These are phyloP conservation scores for Ophonus ardosiacus DNA, from an alignment of 2,888 invertebrate genomes.

Conservation along the genomic window DNA sequence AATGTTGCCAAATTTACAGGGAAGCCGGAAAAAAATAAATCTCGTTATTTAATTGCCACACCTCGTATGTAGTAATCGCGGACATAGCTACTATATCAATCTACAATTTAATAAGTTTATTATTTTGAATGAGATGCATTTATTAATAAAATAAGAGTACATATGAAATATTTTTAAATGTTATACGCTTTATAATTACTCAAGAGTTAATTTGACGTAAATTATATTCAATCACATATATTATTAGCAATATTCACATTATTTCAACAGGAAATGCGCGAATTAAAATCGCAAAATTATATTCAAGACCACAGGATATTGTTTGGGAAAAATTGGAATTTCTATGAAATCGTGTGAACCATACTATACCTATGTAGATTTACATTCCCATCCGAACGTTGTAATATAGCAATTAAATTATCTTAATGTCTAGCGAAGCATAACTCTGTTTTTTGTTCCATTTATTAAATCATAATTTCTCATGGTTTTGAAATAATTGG, in stretches of 20 bases:
- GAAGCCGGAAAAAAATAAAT: no score
- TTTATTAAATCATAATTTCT: conserved; percentile 26
- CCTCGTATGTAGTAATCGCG: not conserved
- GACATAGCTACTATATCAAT: not conserved
- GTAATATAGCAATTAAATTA: conserved; percentile 40
- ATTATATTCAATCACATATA: not conserved
- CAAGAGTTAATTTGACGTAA: not conserved
- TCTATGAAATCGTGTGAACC: conserved; percentile 42
- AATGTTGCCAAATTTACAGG: no score
- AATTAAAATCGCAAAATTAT: conserved; percentile 15
- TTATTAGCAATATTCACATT: not conserved
- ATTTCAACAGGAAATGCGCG: not conserved
- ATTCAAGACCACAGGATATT: conserved; percentile 17
- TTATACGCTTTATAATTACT: not conserved
- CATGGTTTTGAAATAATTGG: not conserved
- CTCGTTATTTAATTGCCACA: no score
- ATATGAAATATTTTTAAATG: not conserved
- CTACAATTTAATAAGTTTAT: no score
- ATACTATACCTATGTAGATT: not conserved
- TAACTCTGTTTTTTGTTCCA: conserved; percentile 4
- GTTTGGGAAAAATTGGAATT: conserved; percentile 29
- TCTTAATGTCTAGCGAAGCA: conserved; percentile 29
- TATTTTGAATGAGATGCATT: no score
- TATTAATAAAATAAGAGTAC: no score
- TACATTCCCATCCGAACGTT: conserved; percentile 6